Conservation (phyloP, 2,113 vertebrate genomes). For the Carassius carassius region DNA sequence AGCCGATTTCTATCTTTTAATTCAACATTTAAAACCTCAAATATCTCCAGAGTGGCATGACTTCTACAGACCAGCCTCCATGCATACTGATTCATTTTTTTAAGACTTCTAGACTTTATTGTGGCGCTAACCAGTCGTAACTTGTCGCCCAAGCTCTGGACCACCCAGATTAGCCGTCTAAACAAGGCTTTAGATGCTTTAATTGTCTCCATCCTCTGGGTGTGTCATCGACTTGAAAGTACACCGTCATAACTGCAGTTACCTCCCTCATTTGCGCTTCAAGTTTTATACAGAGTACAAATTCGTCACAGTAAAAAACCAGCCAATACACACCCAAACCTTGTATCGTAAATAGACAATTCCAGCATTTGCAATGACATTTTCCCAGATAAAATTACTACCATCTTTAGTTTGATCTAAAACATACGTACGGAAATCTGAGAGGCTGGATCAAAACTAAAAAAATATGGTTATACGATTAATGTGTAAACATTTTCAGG, state of each 20-base stretch:
- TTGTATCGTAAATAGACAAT: constrained; percentile 28
- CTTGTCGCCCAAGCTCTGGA: constrained; percentile 68
- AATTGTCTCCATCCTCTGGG: constrained; percentile 78
- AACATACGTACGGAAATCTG: neutral
- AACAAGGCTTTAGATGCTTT: constrained; percentile 66
- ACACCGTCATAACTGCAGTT: constrained; percentile 43
- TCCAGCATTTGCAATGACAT: constrained; percentile 21
- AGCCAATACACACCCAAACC: constrained; percentile 29
- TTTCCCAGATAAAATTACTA: constrained; percentile 35
- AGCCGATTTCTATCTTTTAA: constrained; percentile 5
- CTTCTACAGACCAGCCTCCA: neutral
- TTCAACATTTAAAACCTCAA: neutral
- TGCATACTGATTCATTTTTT: constrained; percentile 48
- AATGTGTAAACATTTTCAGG: neutral
- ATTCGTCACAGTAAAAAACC: constrained; percentile 32
- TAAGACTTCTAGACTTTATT: constrained; percentile 49
- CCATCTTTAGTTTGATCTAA: neutral
- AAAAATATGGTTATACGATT: neutral
- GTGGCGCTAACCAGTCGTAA: constrained; percentile 63
- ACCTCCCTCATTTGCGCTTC: constrained; percentile 10
- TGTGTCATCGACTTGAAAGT: constrained; percentile 59
- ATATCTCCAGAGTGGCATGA: constrained; percentile 9
- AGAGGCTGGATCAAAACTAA: neutral
- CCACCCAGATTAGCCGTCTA: constrained; percentile 72
- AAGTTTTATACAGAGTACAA: constrained; percentile 35